Percentiles rank a stretch among this genome's conserved stretches.
These are phyloP conservation scores for Phylloscopus trochiloides DNA, from an alignment of 2,113 vertebrate genomes.

Conservation along the genomic window DNA sequence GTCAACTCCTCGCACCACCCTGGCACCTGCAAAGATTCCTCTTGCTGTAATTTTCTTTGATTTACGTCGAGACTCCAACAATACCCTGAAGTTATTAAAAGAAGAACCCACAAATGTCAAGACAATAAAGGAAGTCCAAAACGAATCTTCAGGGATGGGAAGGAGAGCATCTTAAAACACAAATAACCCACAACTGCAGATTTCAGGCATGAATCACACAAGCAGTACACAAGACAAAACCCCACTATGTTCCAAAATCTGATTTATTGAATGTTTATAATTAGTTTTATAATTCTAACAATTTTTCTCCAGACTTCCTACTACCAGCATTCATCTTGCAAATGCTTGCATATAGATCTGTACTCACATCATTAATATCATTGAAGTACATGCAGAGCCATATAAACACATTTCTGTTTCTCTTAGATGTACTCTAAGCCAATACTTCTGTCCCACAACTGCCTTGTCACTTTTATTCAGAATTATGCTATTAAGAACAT, in stretches of 20 bases:
- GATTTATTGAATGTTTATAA: neutral
- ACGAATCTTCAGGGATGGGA: neutral
- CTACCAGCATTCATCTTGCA: neutral
- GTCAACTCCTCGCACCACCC: constrained; percentile 96
- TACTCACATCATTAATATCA: neutral
- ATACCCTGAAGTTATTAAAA: constrained; percentile 81
- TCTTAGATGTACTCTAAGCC: neutral
- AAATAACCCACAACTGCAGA: neutral
- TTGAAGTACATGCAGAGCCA: neutral
- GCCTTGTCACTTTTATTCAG: neutral
- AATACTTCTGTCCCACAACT: neutral
- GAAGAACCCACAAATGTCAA: constrained; percentile 47
- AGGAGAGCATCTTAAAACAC: neutral
- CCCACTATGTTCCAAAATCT: accelerated
- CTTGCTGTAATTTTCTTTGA: constrained; percentile 99
- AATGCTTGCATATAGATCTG: neutral
- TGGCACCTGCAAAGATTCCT: constrained; percentile 95
- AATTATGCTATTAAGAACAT: neutral
- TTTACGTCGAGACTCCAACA: constrained; percentile 96
- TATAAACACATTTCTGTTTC: neutral
- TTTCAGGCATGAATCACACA: neutral
- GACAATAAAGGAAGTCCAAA: neutral
- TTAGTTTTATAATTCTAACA: neutral
- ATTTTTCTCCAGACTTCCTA: neutral
- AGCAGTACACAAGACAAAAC: neutral